Evolutionary conservation across 92 coral and sea anemone species (phyloP).

Genomic region (Parazoanthus atlanticus): DNA sequence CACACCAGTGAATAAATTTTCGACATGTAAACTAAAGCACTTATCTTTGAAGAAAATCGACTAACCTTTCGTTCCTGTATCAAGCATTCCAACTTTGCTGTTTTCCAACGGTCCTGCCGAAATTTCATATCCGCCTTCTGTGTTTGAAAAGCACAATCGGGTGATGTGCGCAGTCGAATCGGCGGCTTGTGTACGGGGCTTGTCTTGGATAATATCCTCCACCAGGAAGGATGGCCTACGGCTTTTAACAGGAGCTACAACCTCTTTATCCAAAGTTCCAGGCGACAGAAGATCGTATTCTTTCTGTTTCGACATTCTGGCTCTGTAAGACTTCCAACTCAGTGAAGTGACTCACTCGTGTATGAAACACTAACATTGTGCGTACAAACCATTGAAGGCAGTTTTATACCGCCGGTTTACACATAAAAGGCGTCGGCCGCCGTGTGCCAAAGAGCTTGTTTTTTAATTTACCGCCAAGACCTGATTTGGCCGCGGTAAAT

Average conservation of each 20-base stretch:
- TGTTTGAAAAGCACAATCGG: background rate
- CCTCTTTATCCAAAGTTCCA: background rate
- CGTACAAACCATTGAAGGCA: background rate
- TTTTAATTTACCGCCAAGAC: constrained; percentile 28
- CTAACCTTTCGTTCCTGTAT: background rate
- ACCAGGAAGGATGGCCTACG: constrained; percentile 14
- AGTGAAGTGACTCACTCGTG: background rate
- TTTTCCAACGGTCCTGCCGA: too few relatives aligned
- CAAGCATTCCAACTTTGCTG: background rate
- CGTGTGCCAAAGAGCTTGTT: background rate
- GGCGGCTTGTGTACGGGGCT: background rate
- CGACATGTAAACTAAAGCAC: background rate
- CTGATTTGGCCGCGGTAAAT: constrained; percentile 4
- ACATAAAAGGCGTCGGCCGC: constrained; percentile 31
- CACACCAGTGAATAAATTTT: background rate
- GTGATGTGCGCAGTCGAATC: background rate
- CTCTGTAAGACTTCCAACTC: background rate
- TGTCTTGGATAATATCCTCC: constrained; percentile 15
- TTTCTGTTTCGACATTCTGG: constrained; percentile 2
- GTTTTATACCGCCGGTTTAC: background rate
- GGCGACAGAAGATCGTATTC: constrained; percentile 11
- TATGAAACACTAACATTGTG: background rate
- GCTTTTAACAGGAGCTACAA: background rate
- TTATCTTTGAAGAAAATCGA: background rate
- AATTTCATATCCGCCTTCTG: background rate